Evolutionary conservation across 1,140 invertebrate species (phyloP), one percentile per base, ranked within the genome.

Genomic region (Colletes latitarsis): DNA sequence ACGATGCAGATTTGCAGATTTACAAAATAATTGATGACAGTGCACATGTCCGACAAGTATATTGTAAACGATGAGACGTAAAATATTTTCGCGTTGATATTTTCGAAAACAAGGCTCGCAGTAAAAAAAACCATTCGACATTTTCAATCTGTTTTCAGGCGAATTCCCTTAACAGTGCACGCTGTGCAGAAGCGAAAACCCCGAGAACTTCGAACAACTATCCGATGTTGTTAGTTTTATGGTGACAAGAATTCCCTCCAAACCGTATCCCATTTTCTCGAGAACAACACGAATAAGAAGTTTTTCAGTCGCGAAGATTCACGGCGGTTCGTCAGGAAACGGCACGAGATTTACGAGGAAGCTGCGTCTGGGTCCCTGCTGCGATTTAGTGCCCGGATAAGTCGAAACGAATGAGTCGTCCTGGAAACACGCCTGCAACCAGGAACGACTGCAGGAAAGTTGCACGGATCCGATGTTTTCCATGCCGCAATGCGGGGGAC

Each of bases 401-500:
- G n/a, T 80, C 52, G 53, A 62, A 60, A 73, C 10, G 49, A 55
- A 63, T 4, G 49, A 30, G 12, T n/a, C n/a, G 3, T 3, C 15
- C 0, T 21, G 49, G 63, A 21, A 55, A 55, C 9, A 1, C 30
- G 63, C 1, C 17, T 0, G 5, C 4, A 3, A 12, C 21, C 4
- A 6, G 4, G 12, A 8, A 41, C 17, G 14, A 43, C 10, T 6
- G 58, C 41, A 15, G 12, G 41, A 19, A 66, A 63, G 41, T 49
- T 41, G 9, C 12, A 17, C 10, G 49, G 21, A 66, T 55, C 12
- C 14, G 41, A 10, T 55, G 30, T 12, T 62, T 81, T 76, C 53
- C 55, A 62, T 81, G 49, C 57, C 78, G 78, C 78, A 81, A 66
- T 81, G 72, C 72, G 53, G 78, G 30, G 21, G 64, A 14, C 17